Conservation (phyloP, 2,888 invertebrate species). For the Leptura quadrifasciata region DNA sequence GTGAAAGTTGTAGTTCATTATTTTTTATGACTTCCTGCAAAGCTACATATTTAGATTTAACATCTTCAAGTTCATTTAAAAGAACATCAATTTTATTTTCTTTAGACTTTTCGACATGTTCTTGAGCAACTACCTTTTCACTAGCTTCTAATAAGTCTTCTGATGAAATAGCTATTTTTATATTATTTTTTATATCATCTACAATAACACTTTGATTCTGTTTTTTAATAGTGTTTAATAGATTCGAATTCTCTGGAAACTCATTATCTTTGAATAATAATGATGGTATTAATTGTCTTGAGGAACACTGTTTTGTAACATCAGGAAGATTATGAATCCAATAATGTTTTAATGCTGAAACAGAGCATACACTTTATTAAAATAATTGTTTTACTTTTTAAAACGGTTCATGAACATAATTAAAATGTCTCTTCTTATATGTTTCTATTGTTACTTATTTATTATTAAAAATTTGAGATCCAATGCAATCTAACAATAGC, state of each 20-base stretch:
- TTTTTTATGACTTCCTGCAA: conserved; percentile 57
- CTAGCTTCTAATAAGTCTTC: conserved; percentile 21
- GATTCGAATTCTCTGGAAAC: conserved; percentile 44
- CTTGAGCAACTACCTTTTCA: conserved; percentile 32
- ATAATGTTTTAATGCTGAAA: conserved; percentile 69
- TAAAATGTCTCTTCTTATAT: too few relatives aligned
- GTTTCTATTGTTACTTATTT: too few relatives aligned
- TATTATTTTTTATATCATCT: conserved; percentile 44
- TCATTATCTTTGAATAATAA: conserved; percentile 57
- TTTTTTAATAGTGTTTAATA: conserved; percentile 41
- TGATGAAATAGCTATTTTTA: conserved; percentile 35
- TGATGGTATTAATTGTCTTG: conserved; percentile 68
- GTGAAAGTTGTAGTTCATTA: conserved; percentile 55
- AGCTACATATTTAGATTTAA: conserved; percentile 64
- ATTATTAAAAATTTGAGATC: too few relatives aligned
- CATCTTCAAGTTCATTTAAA: conserved; percentile 69
- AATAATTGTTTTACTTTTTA: too few relatives aligned
- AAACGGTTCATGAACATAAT: too few relatives aligned
- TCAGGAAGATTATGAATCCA: conserved; percentile 68
- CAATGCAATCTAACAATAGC: too few relatives aligned
- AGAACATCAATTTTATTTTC: conserved; percentile 66
- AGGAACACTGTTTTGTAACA: conserved; percentile 69
- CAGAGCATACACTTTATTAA: conserved; percentile 41
- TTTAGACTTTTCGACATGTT: conserved; percentile 36
- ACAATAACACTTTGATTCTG: conserved; percentile 42